Evolutionary conservation across 2,888 invertebrate genomes (phyloP), one percentile per base, ranked within the genome.

Genomic region (Netelia melanura): DNA sequence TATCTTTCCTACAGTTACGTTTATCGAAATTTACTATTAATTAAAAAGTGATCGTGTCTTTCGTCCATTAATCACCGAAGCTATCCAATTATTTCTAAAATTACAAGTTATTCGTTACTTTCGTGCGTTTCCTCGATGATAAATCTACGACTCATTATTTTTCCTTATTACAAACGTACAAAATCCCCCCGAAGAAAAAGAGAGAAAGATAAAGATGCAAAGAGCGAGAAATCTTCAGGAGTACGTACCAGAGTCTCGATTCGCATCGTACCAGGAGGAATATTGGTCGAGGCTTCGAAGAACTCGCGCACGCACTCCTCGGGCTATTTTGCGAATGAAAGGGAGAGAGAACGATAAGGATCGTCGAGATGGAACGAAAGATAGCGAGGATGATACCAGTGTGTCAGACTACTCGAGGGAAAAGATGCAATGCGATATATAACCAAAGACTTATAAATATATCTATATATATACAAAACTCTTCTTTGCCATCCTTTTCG

Each of bases 311-410:
- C 84, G 84, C 84, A 76, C 80, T 84, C 76, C 84, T 67, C 71
- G 76, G 76, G 70, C 80, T 25, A 72, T 71, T 71, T 30, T 71
- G 48, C 44, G 52, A 30, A 61, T 44, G 54, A 21, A 30, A 58
- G 25, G 14, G 68, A 14, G 38, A 23, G 23, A 43, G 64, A 38
- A 6, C 79, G 86, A 87, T 87, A 87, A 88, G 81, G 86, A 86
- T 86, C 75, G 52, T 38, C 17, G 72, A 84, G 87, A 88, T 86
- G 76, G 78, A 56, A 79, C 61, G 54, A 25, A 75, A 88, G 87
- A 87, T 87, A 87, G 68, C 85, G 76, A 84, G 83, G 77, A 86
- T 85, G 86, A 86, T 86, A 86, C 76, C 86, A 72, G 56, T 30
- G 82, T 81, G 76, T 83, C 82, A 76, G 58, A 77, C 58, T 56